Base-by-base conservation (phyloP, 2,113 vertebrate genomes). In the Alaudala cheleensis region DNA sequence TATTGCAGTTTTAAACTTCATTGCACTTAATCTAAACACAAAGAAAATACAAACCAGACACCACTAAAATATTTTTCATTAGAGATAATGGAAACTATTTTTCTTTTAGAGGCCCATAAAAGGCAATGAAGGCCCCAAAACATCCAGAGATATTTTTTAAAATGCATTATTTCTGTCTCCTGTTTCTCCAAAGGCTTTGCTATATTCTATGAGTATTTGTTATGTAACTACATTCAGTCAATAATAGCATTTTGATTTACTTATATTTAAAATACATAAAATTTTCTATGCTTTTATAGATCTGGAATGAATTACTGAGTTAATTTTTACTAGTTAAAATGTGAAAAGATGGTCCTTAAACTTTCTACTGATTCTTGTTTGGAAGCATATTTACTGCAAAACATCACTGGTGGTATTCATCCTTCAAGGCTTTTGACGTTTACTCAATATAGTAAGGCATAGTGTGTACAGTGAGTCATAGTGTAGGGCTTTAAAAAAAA, bases 21-120 rank as follows among this genome's bases (percentile, higher is more conserved):
- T 94, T 96, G 94, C 80, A 86, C 60, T 94, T 97, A 93, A 91
- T 95, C 90, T 96, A 97, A 98, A 97, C 96, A 98, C 95, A 95
- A 81, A 92, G 97, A 95, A 96, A 95, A 77, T 88, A 92, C 67
- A 95, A 97, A 92, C 93, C 92, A 97, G 97, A 92, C 96, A 95
- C 89, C 1, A 11, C 89, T 95, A 94, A 96, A 97, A 97, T 98
- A 97, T 79, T 97, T 98, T 97, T 97, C 90, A 26, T 93, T 92
- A 80, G 97, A 97, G 97, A 97, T 97, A 98, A 97, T 98, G 97
- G 97, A 97, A 97, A 97, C 90, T 96, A 47, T 97, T 97, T 95
- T 96, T 86, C 93, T 88, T 94, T 97, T 92, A 73, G 92, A 97
- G 91, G 95, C 78, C 97, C 98, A 96, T 98, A 98, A 98, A 98